phyloP scores from a whole-genome alignment of 2,797 vertebrate species.

The Hapalemur alaotrensis region DNA sequence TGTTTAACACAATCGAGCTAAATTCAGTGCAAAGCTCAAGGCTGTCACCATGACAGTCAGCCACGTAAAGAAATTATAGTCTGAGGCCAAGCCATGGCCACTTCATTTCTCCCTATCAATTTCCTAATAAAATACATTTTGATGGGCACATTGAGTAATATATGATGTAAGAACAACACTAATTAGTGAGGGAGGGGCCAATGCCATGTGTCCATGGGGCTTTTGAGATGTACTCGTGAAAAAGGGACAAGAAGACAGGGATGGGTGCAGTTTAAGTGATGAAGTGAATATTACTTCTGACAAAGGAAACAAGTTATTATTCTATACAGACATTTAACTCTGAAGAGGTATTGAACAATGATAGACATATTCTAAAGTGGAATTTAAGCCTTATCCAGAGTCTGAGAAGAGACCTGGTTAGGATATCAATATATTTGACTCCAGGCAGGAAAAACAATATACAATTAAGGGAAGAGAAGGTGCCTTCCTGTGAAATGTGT shows the following conservation, averaged over 20 bases:
- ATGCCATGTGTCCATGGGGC: background rate
- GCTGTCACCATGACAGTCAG: constrained; percentile 47
- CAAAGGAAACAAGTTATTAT: background rate
- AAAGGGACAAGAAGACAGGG: background rate
- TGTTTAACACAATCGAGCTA: background rate
- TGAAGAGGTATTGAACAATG: background rate
- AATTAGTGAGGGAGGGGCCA: background rate
- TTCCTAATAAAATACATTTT: constrained; percentile 19
- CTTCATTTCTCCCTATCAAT: constrained; percentile 64
- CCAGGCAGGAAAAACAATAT: constrained; percentile 22
- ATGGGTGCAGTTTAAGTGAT: background rate
- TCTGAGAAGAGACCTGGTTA: background rate
- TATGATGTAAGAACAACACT: background rate
- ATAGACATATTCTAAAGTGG: background rate
- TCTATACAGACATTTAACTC: background rate
- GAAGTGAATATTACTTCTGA: background rate
- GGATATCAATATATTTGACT: constrained; percentile 26
- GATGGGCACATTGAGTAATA: background rate
- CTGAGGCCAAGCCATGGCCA: constrained; percentile 44
- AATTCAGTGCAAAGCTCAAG: constrained; percentile 7
- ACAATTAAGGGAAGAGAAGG: background rate
- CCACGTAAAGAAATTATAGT: constrained; percentile 73
- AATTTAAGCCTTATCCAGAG: background rate
- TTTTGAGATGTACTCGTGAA: background rate
- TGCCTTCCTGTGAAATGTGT: constrained; percentile 22